Conservation (phyloP, 2,888 invertebrate genomes). For the Lasius fuliginosus region DNA sequence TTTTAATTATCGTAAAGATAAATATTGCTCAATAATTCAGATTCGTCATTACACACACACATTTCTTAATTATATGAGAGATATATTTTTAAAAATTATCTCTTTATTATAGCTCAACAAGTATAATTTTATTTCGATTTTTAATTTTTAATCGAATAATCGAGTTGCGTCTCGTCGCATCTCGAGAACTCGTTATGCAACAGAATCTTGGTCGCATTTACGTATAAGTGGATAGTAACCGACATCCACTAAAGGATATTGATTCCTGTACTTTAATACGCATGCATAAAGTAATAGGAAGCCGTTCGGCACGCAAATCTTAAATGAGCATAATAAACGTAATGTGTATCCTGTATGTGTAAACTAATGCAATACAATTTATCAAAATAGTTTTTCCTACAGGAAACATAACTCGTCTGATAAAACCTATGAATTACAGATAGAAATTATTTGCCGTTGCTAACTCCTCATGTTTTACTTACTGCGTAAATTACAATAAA, state of each 20-base stretch:
- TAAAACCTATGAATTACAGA: conserved; percentile 36
- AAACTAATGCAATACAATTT: conserved; percentile 57
- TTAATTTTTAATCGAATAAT: conserved; percentile 43
- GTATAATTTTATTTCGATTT: conserved; percentile 49
- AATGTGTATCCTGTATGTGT: conserved; percentile 40
- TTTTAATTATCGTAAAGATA: conserved; percentile 17
- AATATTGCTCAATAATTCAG: not conserved
- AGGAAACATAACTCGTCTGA: conserved; percentile 33
- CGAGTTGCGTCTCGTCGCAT: conserved; percentile 27
- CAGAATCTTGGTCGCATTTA: conserved; percentile 64
- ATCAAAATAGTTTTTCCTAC: conserved; percentile 42
- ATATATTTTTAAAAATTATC: not conserved
- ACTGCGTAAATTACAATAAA: conserved; percentile 30
- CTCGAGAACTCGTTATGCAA: conserved; percentile 70
- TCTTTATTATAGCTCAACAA: conserved; percentile 34
- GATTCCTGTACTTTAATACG: conserved; percentile 61
- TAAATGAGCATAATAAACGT: conserved; percentile 48
- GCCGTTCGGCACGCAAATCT: conserved; percentile 38
- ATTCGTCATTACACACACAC: not conserved
- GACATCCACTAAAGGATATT: conserved; percentile 61
- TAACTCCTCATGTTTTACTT: conserved; percentile 22
- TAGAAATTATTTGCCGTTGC: conserved; percentile 26
- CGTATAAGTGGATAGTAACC: conserved; percentile 60
- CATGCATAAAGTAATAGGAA: conserved; percentile 23
- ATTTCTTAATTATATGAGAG: not conserved